Evolutionary conservation across 2,797 vertebrate species (phyloP).

Genomic region (Poecilia velifera): DNA sequence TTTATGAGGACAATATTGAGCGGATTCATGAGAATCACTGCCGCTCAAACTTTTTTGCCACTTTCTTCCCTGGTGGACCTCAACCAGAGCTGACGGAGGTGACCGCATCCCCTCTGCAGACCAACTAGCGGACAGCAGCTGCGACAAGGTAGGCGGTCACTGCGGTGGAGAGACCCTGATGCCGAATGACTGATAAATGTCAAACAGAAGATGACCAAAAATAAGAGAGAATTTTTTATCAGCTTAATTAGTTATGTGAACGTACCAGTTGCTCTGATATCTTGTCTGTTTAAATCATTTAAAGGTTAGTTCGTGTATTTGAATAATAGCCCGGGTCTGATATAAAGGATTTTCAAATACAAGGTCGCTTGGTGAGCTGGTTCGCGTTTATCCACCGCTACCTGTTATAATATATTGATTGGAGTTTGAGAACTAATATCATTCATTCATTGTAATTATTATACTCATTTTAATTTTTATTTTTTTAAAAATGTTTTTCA

Average conservation of each 20-base stretch:
- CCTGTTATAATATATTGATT: not conserved
- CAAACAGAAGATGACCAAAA: not conserved
- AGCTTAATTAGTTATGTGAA: not conserved
- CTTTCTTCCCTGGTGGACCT: conserved; percentile 63
- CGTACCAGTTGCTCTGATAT: not conserved
- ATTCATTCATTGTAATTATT: not conserved
- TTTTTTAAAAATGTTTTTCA: no score
- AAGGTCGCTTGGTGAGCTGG: conserved; percentile 1
- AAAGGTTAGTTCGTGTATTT: not conserved
- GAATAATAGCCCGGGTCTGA: not conserved
- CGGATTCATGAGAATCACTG: conserved; percentile 74
- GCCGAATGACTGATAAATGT: not conserved
- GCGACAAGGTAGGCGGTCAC: conserved; percentile 78
- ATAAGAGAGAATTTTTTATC: not conserved
- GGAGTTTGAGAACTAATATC: not conserved
- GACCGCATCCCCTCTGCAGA: conserved; percentile 75
- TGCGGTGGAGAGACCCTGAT: conserved; percentile 11
- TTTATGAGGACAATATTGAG: conserved; percentile 56
- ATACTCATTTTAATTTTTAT: not conserved
- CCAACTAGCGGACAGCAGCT: conserved; percentile 62
- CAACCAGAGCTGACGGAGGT: conserved; percentile 63
- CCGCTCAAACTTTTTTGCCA: conserved; percentile 66
- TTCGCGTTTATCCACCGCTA: conserved; percentile 6
- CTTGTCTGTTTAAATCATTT: not conserved
- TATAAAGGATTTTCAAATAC: not conserved